Evolutionary conservation across 1,140 invertebrate species (phyloP), one percentile per base, ranked within the genome.

Genomic region (Drosophila repleta): DNA sequence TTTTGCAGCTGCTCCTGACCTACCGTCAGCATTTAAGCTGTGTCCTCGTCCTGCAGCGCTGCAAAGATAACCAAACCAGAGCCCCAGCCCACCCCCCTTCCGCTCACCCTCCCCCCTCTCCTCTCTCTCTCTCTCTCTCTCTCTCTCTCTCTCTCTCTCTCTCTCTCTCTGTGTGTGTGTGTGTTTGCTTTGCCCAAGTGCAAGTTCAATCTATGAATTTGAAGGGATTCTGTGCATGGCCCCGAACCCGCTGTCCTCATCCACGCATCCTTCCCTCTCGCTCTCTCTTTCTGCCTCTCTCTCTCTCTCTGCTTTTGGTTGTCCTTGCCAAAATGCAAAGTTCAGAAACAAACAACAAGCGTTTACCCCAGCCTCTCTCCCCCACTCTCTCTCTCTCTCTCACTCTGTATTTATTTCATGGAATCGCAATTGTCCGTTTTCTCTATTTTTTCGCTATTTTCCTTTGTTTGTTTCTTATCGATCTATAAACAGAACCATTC

Each of bases 181-280:
- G 41, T 70, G 39, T 62, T 29, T 62, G 53, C 49, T 69, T 78
- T 72, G 81, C 70, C 82, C 82, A 87, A 87, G 82, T 87, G 82
- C 82, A 87, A 87, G 82, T 87, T 87, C 82, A 87, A 87, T 87
- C 83, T 88, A 79, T 88, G 77, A 88, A 82, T 83, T 88, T 87
- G 56, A 72, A 79, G 70, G 83, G 79, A 88, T 87, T 78, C 82
- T 88, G 82, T 72, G 45, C 74, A 49, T 78, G 77, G 68, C 81
- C 82, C 81, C 81, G 69, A 81, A 77, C 81, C 81, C 83, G 60
- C 39, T 17, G 41, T 21, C 6, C 52, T 10, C 10, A 74, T 77
- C 81, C 79, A 51, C 43, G 41, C 37, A 4, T 46, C 46, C 6
- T 3, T 20, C 43, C 5, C 53, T 37, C 37, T 65, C 46, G 5